A percentile compares a stretch with the other conserved stretches of the same genome.
phyloP scores from a whole-genome alignment of 2,113 vertebrate species.

The Edolisoma coerulescens region DNA sequence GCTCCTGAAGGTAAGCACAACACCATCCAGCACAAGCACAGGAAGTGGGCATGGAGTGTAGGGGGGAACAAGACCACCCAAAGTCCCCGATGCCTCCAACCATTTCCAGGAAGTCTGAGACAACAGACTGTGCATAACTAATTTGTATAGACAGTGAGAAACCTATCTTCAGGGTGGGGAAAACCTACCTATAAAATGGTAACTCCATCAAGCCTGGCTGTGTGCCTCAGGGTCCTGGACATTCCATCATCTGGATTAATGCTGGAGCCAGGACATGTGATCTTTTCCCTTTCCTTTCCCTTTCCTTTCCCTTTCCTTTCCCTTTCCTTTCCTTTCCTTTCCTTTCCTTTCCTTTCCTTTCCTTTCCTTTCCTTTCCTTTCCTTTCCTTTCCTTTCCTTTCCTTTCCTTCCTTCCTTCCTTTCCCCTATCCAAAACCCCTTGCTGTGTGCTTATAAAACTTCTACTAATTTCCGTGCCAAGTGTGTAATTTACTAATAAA shows the following conservation, averaged over 20 bases:
- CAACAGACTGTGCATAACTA: not conserved
- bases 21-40: not conserved
- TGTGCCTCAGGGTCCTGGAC: not conserved
- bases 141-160: not conserved
- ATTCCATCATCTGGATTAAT: not conserved
- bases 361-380: rapidly evolving
- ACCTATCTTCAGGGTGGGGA: not conserved
- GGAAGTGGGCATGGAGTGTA: not conserved
- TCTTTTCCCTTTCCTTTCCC: rapidly evolving
- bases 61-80: not conserved
- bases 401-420: not conserved
- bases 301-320: too few species aligned
- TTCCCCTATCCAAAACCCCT: too few species aligned
- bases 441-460: not conserved
- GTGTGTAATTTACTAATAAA: not conserved
- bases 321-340: too few species aligned
- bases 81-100: rapidly evolving
- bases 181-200: not conserved
- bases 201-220: not conserved
- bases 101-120: not conserved
- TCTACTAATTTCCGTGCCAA: not conserved
- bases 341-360: not conserved
- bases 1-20: not conserved
- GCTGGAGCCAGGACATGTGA: not conserved
- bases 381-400: too few species aligned